phyloP scores from a whole-genome alignment of 2,888 invertebrate species.

The Conistra vaccinii region DNA sequence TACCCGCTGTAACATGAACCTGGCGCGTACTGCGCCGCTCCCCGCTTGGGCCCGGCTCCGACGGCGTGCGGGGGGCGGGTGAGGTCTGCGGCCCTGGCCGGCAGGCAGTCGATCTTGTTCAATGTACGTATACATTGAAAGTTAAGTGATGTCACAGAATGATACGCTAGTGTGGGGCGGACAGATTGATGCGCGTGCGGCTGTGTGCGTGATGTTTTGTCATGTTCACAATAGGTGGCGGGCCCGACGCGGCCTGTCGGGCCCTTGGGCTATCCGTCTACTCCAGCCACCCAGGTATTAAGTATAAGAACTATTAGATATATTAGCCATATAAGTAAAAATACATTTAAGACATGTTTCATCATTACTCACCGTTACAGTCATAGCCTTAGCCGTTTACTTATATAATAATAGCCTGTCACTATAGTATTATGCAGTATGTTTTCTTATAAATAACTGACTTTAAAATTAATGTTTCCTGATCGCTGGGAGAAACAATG shows the following conservation, averaged over 20 bases:
- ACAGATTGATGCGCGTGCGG: constrained; percentile 69
- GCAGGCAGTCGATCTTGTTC: constrained; percentile 53
- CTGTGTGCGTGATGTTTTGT: constrained; percentile 67
- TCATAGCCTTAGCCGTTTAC: not conserved
- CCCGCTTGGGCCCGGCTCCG: constrained; percentile 8
- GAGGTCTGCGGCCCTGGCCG: constrained; percentile 48
- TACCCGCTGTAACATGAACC: constrained; percentile 70
- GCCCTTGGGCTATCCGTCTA: not conserved
- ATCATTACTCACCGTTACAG: constrained; percentile 3
- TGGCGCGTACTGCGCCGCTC: constrained; percentile 13
- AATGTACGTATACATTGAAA: constrained; percentile 67
- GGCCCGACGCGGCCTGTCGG: constrained; percentile 2
- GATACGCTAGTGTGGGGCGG: constrained; percentile 66
- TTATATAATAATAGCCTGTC: not conserved
- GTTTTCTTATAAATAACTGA: not conserved
- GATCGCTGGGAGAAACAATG: not conserved
- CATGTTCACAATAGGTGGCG: constrained; percentile 70
- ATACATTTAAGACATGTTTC: constrained; percentile 4
- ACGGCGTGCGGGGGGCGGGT: constrained; percentile 38
- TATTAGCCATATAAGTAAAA: constrained; percentile 2
- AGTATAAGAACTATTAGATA: constrained; percentile 9
- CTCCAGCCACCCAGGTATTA: not conserved
- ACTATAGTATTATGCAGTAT: not conserved
- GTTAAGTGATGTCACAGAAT: constrained; percentile 71
- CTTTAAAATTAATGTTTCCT: constrained; percentile 2